Conservation (phyloP, 2,113 vertebrate species). For the Symphodus melops region DNA sequence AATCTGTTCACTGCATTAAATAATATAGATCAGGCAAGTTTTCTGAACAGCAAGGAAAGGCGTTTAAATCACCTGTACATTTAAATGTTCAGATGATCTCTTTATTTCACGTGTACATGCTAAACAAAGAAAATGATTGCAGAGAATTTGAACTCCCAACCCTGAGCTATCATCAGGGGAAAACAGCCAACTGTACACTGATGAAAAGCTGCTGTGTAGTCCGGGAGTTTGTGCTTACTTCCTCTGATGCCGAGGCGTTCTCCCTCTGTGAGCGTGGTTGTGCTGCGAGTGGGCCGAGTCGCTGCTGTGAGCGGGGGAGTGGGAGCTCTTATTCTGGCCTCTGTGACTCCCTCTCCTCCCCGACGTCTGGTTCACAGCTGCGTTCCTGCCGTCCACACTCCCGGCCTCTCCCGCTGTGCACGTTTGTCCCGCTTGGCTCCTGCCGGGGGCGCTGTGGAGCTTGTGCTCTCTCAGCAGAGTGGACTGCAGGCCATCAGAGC, state of each 20-base stretch:
- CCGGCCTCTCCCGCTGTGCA: slow-evolving; percentile 78
- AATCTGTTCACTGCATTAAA: too few relatives aligned
- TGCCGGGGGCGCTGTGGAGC: slow-evolving; percentile 67
- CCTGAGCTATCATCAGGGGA: too few relatives aligned
- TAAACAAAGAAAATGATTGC: neutral
- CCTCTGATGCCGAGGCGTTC: slow-evolving; percentile 83
- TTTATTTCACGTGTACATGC: too few relatives aligned
- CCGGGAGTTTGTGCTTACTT: slow-evolving; percentile 81
- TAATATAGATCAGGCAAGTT: too few relatives aligned
- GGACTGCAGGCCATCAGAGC: slow-evolving; percentile 82
- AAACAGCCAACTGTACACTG: too few relatives aligned
- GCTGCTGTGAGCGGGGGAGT: slow-evolving; percentile 90
- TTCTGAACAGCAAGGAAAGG: too few relatives aligned
- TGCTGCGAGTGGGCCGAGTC: slow-evolving; percentile 87
- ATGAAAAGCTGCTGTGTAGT: too few relatives aligned
- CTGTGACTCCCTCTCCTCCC: slow-evolving; percentile 84
- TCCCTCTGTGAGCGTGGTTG: slow-evolving; percentile 83
- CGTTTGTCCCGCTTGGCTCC: slow-evolving; percentile 73
- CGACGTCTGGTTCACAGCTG: slow-evolving; percentile 72
- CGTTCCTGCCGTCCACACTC: slow-evolving; percentile 75
- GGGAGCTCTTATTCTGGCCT: slow-evolving; percentile 76
- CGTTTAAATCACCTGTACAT: too few relatives aligned
- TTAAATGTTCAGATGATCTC: too few relatives aligned
- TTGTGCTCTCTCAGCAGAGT: slow-evolving; percentile 79
- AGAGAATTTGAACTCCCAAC: too few relatives aligned